phyloP scores from a whole-genome alignment of 2,888 invertebrate genomes.

The Philereme vetulata region DNA sequence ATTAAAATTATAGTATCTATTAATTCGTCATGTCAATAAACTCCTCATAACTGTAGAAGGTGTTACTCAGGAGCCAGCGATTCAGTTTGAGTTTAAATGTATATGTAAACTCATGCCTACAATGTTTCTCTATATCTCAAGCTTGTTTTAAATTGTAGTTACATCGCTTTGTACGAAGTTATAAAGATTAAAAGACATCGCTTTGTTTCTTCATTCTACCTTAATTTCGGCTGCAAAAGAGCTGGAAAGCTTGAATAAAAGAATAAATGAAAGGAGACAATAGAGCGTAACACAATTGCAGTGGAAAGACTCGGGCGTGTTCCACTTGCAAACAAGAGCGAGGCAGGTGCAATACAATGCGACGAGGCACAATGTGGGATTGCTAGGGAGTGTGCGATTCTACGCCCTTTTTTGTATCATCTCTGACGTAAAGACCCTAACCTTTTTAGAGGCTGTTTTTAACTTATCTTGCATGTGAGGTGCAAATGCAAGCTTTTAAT shows the following conservation, averaged over 20 bases:
- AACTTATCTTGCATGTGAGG: too few relatives aligned
- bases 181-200: slow-evolving; percentile 1
- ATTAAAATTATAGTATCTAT: too few relatives aligned
- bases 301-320: slow-evolving; percentile 75
- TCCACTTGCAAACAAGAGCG: slow-evolving; percentile 72
- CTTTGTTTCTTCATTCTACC: slow-evolving; percentile 4
- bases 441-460: too few relatives aligned
- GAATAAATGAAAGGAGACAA: slow-evolving; percentile 76
- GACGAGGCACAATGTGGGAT: slow-evolving; percentile 24
- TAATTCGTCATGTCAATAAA: too few relatives aligned
- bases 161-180: neutral
- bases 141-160: too few relatives aligned
- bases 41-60: too few relatives aligned
- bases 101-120: too few relatives aligned
- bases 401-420: slow-evolving; percentile 16
- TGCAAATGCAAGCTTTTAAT: too few relatives aligned
- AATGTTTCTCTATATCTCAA: too few relatives aligned
- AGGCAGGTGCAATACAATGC: slow-evolving; percentile 28
- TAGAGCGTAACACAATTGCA: slow-evolving; percentile 75
- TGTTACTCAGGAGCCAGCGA: too few relatives aligned
- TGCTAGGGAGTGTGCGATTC: slow-evolving; percentile 23
- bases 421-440: slow-evolving; percentile 4
- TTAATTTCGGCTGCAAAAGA: slow-evolving; percentile 48
- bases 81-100: too few relatives aligned
- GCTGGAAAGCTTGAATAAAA: slow-evolving; percentile 61